A percentile compares a stretch with the other conserved stretches of the same genome.
Evolutionary conservation across 2,888 invertebrate species (phyloP).

Genomic region (Conchocele bisecta): DNA sequence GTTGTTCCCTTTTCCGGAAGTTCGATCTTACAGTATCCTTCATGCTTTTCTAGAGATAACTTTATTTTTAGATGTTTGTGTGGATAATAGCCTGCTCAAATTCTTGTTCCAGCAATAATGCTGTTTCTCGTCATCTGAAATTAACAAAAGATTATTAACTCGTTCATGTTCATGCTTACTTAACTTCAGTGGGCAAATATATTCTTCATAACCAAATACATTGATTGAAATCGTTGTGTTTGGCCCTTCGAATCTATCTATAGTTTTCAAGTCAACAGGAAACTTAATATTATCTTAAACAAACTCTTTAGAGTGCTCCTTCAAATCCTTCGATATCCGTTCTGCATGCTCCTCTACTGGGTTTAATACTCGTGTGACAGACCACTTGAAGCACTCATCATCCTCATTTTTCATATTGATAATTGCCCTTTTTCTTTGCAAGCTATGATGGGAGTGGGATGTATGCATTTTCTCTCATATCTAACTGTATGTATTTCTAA

Average conservation of each 20-base stretch:
- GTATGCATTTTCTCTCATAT: slow-evolving; percentile 33
- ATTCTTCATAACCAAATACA: slow-evolving; percentile 37
- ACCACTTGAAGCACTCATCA: slow-evolving; percentile 55
- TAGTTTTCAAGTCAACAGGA: neutral
- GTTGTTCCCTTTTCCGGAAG: too few relatives aligned
- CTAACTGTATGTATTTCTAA: neutral
- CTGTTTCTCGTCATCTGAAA: too few relatives aligned
- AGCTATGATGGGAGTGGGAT: too few relatives aligned
- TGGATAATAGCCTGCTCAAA: too few relatives aligned
- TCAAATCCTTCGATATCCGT: slow-evolving; percentile 9
- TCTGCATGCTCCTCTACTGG: slow-evolving; percentile 23
- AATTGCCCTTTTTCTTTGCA: slow-evolving; percentile 54
- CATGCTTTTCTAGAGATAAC: too few relatives aligned
- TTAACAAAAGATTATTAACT: too few relatives aligned
- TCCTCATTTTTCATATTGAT: slow-evolving; percentile 58
- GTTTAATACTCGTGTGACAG: slow-evolving; percentile 38
- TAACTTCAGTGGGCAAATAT: slow-evolving; percentile 17
- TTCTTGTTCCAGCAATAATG: too few relatives aligned
- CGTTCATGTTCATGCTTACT: too few relatives aligned
- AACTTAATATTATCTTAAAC: slow-evolving; percentile 1
- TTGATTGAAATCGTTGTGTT: slow-evolving; percentile 32
- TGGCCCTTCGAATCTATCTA: slow-evolving; percentile 22
- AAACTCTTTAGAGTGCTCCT: neutral
- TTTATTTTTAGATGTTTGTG: too few relatives aligned
- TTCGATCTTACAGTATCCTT: too few relatives aligned